Base-by-base conservation (phyloP, 2,113 vertebrate species). In the Datnioides undecimradiatus region DNA sequence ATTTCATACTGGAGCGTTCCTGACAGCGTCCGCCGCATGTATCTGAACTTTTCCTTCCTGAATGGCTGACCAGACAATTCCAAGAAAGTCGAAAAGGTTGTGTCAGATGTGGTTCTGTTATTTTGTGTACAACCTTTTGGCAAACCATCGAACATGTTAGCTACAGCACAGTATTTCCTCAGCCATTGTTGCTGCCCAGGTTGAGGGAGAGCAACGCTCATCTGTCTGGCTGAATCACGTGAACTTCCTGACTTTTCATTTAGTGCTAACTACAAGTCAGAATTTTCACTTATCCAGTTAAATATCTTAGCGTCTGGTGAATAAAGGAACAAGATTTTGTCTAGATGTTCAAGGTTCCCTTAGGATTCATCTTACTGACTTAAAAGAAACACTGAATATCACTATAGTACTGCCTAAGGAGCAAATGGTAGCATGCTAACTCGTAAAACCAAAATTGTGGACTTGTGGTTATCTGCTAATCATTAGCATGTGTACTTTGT, bases 21-120 rank as follows among this genome's bases (percentile, higher is more conserved):
- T 57, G 67, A 62, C 59, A 27, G 14, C 29, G 25, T 58, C 63
- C 34, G 46, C 41, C 73, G 73, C 67, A 63, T 34, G 1, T 5
- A 58, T 59, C 38, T 58, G 43, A 71, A 76, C 33, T 68, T 17
- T 55, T 68, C 25, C 57, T 63, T 23, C 31, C 10, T 85, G 34
- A 73, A 51, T 23, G 46, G 54, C 49, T 64, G 49, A 36, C 3
- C 3, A 34, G 40, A 58, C 23, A 36, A 25, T 70, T 63, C 13
- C 49, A 29, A 57, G 58, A 48, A 63, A n/a, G 55, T 63, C 7
- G 49, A 40, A 33, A 19, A 62, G 52, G 34, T 49, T 55, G n/a
- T 46, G 29, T 68, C 33, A 7, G 31, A 51, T 36, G 48, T 46
- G 48, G 17, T 71, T 58, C n/a, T 16, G 23, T 40, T 17, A 2